Percentiles rank a stretch among this genome's conserved stretches.
phyloP scores from a whole-genome alignment of 1,140 invertebrate species.

The Hylaeus volcanicus region DNA sequence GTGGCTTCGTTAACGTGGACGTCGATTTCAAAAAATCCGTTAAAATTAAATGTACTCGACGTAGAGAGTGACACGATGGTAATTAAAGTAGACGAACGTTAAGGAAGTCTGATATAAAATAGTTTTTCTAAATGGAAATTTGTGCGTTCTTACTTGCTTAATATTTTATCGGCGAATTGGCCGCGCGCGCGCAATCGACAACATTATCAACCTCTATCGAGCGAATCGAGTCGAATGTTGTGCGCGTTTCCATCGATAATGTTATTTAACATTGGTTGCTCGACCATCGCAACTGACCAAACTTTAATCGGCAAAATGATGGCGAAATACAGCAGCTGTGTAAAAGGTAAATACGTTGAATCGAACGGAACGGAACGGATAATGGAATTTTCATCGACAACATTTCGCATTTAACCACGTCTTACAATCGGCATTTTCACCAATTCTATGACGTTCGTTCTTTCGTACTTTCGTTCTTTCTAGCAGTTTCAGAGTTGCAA shows the following conservation, averaged over 20 bases:
- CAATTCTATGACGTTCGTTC: background rate
- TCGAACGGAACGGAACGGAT: background rate
- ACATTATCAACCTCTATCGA: too few relatives aligned
- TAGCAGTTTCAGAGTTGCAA: constrained; percentile 4
- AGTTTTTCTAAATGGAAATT: too few relatives aligned
- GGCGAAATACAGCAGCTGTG: background rate
- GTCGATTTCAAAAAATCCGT: too few relatives aligned
- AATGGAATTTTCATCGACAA: constrained; percentile 1
- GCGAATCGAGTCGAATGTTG: background rate
- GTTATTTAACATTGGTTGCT: constrained; percentile 7
- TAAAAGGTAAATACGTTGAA: constrained; percentile 19
- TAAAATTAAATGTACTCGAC: too few relatives aligned
- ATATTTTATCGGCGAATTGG: background rate
- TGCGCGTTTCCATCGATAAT: background rate
- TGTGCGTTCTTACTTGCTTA: background rate
- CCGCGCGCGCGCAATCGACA: too few relatives aligned
- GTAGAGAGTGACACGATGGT: background rate
- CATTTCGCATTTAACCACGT: background rate
- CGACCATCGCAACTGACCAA: background rate
- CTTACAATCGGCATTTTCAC: background rate
- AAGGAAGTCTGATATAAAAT: too few relatives aligned
- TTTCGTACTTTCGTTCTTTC: background rate
- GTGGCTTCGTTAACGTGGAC: too few relatives aligned
- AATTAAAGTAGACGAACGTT: too few relatives aligned
- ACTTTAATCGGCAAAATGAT: background rate